These are phyloP conservation scores for Terrapene triunguis DNA, from an alignment of 2,113 vertebrate species.

Conservation along the genomic window DNA sequence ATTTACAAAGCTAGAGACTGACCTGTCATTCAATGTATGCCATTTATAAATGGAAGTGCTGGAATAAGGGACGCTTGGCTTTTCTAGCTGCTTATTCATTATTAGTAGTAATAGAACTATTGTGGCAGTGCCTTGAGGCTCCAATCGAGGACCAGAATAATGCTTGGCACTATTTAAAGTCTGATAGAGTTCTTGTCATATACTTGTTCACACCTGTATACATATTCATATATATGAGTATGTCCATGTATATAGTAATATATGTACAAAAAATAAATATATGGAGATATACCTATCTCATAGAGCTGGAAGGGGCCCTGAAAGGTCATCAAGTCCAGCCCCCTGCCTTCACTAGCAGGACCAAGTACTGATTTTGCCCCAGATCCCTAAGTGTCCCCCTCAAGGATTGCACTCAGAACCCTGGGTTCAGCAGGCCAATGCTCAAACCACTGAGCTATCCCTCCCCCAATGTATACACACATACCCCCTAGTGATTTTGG, in stretches of 20 bases:
- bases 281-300: no score
- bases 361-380: no score
- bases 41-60: background rate
- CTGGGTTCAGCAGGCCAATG: no score
- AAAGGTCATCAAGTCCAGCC: no score
- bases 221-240: background rate
- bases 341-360: no score
- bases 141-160: background rate
- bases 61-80: background rate
- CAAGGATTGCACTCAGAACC: no score
- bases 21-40: background rate
- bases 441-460: no score
- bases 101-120: background rate
- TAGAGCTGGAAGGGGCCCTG: no score
- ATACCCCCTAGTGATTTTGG: background rate
- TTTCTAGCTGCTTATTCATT: background rate
- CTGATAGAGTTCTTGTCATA: background rate
- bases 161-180: background rate
- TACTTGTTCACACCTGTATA: background rate
- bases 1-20: background rate
- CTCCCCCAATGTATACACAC: background rate
- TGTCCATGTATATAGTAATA: background rate
- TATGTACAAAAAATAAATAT: fast-evolving
- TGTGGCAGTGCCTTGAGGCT: background rate
- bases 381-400: no score